phyloP scores from a whole-genome alignment of 2,888 invertebrate genomes.

The Leistus spinibarbis region DNA sequence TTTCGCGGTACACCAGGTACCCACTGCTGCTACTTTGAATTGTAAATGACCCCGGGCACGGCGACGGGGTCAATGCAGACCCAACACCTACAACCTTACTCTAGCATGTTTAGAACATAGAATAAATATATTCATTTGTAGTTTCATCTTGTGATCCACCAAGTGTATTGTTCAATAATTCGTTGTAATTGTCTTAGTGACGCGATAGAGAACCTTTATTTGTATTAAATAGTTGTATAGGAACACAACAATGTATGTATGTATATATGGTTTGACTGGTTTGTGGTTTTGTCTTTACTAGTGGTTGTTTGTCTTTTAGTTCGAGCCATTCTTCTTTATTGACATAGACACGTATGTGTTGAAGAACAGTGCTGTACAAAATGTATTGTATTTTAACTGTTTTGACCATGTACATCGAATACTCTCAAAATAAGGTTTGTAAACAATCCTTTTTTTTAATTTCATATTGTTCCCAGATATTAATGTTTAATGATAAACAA shows the following conservation, averaged over 20 bases:
- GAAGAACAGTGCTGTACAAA: slow-evolving; percentile 3
- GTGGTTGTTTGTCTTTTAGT: slow-evolving; percentile 17
- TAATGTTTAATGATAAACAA: no score
- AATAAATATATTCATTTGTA: background rate
- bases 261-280: background rate
- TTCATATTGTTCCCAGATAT: no score
- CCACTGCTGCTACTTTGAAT: slow-evolving; percentile 26
- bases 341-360: background rate
- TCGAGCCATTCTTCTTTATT: slow-evolving; percentile 22
- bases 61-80: slow-evolving; percentile 1
- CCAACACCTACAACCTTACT: background rate
- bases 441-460: no score
- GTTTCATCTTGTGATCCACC: background rate
- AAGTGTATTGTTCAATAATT: slow-evolving; percentile 27
- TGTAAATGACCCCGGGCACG: slow-evolving; percentile 16
- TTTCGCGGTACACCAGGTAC: background rate
- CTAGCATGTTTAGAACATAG: slow-evolving; percentile 7
- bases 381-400: background rate
- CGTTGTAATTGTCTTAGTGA: slow-evolving; percentile 22
- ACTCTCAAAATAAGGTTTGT: no score
- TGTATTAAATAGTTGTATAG: no score
- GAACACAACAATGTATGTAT: background rate
- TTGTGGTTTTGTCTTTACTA: slow-evolving; percentile 15
- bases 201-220: background rate
- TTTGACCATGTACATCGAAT: no score